Percentiles rank a stretch among this genome's conserved stretches.
Conservation (phyloP, 2,888 invertebrate genomes). For the Bembecia ichneumoniformis region DNA sequence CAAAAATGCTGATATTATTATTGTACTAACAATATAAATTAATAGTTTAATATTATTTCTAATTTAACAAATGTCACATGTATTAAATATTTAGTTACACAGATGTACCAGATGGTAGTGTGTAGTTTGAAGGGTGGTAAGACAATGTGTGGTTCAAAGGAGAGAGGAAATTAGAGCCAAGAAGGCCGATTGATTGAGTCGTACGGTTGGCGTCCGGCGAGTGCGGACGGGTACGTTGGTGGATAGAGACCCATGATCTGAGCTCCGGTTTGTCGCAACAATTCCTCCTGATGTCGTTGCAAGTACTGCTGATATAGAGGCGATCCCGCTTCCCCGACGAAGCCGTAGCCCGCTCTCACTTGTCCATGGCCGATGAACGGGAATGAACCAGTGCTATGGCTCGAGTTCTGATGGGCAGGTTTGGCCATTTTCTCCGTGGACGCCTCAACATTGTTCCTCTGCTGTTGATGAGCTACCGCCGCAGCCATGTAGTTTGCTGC, state of each 20-base stretch:
- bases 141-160: conserved; percentile 7
- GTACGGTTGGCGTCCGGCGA: conserved; percentile 81
- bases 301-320: conserved; percentile 83
- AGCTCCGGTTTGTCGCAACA: conserved; percentile 72
- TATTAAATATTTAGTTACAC: conserved; percentile 19
- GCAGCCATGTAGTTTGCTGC: conserved; percentile 63
- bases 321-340: conserved; percentile 74
- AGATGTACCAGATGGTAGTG: neutral
- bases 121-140: neutral
- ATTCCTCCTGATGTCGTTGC: conserved; percentile 74
- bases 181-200: conserved; percentile 78
- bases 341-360: conserved; percentile 74
- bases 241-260: conserved; percentile 77
- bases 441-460: conserved; percentile 40
- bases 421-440: conserved; percentile 55
- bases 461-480: conserved; percentile 54
- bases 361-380: conserved; percentile 76
- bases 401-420: conserved; percentile 60
- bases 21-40: conserved; percentile 55
- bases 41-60: conserved; percentile 28
- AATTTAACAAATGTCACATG: conserved; percentile 46
- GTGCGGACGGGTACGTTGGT: conserved; percentile 73
- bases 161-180: conserved; percentile 69
- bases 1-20: conserved; percentile 33
- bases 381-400: conserved; percentile 55